Evolutionary conservation across 1,140 invertebrate genomes (phyloP).

Genomic region (Metopolophium dirhodum): DNA sequence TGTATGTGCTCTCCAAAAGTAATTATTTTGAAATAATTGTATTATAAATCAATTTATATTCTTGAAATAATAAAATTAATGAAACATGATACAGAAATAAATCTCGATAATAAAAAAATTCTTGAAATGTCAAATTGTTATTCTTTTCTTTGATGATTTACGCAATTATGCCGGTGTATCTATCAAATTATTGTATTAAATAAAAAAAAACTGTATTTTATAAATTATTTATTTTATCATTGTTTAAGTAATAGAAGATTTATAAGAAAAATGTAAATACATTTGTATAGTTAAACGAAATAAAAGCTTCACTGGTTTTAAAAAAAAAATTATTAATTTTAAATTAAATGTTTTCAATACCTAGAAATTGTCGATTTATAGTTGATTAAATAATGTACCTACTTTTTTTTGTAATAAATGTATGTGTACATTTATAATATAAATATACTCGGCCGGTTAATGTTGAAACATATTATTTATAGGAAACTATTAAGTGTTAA

Average conservation of each 20-base stretch:
- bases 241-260: background rate
- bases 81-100: background rate
- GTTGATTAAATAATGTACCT: background rate
- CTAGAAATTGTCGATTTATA: background rate
- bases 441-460: background rate
- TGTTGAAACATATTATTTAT: background rate
- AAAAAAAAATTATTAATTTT: background rate
- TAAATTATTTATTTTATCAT: background rate
- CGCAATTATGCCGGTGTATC: background rate
- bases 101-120: slow-evolving; percentile 12
- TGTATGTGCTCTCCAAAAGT: background rate
- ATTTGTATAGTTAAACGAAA: background rate
- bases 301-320: background rate
- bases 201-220: background rate
- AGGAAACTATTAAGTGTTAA: background rate
- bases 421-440: background rate
- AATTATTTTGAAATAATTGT: background rate
- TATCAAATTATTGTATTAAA: background rate
- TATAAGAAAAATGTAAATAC: background rate
- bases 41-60: slow-evolving; percentile 20
- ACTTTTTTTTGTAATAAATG: background rate
- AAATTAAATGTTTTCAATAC: background rate
- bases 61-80: background rate
- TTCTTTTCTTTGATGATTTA: background rate
- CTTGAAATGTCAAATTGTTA: background rate